Percentiles rank a stretch among this genome's conserved stretches.
phyloP scores from a whole-genome alignment of 2,113 vertebrate species.

The Fulmarus glacialis region DNA sequence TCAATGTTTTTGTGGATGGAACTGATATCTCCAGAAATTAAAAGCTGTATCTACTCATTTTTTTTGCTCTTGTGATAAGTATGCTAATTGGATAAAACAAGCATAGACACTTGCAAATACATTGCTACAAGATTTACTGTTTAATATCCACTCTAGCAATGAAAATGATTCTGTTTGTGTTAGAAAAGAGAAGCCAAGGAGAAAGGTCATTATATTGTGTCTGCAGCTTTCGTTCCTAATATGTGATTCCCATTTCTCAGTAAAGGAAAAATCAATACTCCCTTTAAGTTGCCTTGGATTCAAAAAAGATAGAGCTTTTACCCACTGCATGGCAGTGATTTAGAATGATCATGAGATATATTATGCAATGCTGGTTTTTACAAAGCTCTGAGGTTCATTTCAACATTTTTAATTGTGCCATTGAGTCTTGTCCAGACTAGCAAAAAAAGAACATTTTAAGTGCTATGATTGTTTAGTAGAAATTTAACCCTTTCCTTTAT shows the following conservation, averaged over 20 bases:
- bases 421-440: neutral
- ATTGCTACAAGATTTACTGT: conserved; percentile 58
- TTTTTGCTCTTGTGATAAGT: conserved; percentile 23
- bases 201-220: conserved; percentile 72
- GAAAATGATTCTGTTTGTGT: conserved; percentile 71
- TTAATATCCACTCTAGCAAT: conserved; percentile 67
- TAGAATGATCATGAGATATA: conserved; percentile 13
- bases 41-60: conserved; percentile 10
- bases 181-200: conserved; percentile 65
- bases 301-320: conserved; percentile 62
- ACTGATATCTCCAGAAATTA: conserved; percentile 57
- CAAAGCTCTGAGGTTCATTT: conserved; percentile 22
- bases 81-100: conserved; percentile 55
- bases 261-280: conserved; percentile 76
- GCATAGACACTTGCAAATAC: conserved; percentile 31
- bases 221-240: conserved; percentile 65
- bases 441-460: neutral
- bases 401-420: conserved; percentile 21
- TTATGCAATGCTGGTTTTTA: conserved; percentile 35
- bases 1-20: conserved; percentile 42
- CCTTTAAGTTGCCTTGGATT: conserved; percentile 68
- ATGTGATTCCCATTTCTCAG: conserved; percentile 73
- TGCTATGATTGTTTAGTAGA: neutral
- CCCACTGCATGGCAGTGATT: conserved; percentile 1
- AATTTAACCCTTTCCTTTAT: neutral